Conservation (phyloP, 2,888 invertebrate genomes). For the Drosophila atripex region DNA sequence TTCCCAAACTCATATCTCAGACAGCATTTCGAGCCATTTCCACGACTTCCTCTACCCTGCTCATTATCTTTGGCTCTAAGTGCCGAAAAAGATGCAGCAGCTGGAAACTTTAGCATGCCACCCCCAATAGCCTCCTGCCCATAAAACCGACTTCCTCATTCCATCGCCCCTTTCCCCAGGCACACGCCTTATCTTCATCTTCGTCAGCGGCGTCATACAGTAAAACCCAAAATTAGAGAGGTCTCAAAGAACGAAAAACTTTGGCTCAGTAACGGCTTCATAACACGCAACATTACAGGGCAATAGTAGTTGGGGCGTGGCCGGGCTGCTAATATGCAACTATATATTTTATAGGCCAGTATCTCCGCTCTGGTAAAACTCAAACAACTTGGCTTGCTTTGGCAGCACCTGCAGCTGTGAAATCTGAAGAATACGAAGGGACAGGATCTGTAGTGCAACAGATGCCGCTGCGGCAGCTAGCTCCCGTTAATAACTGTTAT, state of each 20-base stretch:
- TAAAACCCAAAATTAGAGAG: slow-evolving; percentile 55
- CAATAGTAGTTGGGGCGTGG: slow-evolving; percentile 62
- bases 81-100: slow-evolving; percentile 45
- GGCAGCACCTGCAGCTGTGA: slow-evolving; percentile 61
- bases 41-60: slow-evolving; percentile 26
- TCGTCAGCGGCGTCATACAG: slow-evolving; percentile 41
- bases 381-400: slow-evolving; percentile 48
- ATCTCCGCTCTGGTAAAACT: slow-evolving; percentile 8
- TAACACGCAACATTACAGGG: slow-evolving; percentile 75
- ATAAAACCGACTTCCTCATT: not conserved
- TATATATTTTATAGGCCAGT: slow-evolving; percentile 70
- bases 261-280: slow-evolving; percentile 74
- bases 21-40: slow-evolving; percentile 31
- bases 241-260: slow-evolving; percentile 60
- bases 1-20: slow-evolving; percentile 38
- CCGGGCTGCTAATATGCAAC: slow-evolving; percentile 68
- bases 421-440: slow-evolving; percentile 5
- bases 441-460: slow-evolving; percentile 35
- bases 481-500: slow-evolving; percentile 76
- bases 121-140: not conserved
- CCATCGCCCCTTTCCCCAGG: not conserved
- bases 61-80: slow-evolving; percentile 38
- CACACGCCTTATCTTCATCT: slow-evolving; percentile 14
- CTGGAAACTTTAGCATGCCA: slow-evolving; percentile 27
- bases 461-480: slow-evolving; percentile 50